phyloP scores from a whole-genome alignment of 2,888 invertebrate species.

The Leptopilina syphax region DNA sequence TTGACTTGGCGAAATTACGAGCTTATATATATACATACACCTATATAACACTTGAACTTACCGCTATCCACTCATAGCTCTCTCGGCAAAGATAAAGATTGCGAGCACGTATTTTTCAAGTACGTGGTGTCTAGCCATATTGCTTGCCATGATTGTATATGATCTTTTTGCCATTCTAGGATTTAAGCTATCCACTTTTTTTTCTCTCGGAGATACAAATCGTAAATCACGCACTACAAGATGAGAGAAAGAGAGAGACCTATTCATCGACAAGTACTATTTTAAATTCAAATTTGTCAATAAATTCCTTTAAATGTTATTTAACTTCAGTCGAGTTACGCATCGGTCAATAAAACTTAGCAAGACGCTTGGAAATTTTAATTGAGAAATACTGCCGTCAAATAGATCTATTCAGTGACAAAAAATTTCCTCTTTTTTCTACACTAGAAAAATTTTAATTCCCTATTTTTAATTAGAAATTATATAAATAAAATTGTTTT shows the following conservation, averaged over 20 bases:
- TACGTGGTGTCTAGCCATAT: slow-evolving; percentile 39
- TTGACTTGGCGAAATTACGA: slow-evolving; percentile 34
- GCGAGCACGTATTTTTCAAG: slow-evolving; percentile 36
- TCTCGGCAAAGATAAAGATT: slow-evolving; percentile 18
- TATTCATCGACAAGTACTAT: slow-evolving; percentile 1
- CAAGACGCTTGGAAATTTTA: too few species aligned
- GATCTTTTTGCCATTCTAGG: slow-evolving; percentile 23
- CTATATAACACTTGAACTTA: neutral
- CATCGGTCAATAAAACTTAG: too few species aligned
- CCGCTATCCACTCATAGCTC: slow-evolving; percentile 39
- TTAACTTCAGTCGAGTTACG: neutral
- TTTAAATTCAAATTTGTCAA: slow-evolving; percentile 20
- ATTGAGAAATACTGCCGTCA: too few species aligned
- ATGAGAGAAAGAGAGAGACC: neutral
- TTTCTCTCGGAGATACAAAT: neutral
- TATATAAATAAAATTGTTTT: neutral
- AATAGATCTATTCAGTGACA: too few species aligned
- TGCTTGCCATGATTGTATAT: slow-evolving; percentile 23
- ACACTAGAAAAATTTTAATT: too few species aligned
- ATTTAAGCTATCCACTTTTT: slow-evolving; percentile 5
- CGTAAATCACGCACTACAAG: neutral
- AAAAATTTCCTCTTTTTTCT: too few species aligned
- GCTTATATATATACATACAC: slow-evolving; percentile 1
- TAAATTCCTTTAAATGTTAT: neutral
- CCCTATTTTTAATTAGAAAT: too few species aligned